A percentile compares a stretch with the other conserved stretches of the same genome.
Evolutionary conservation across 35 echinoderm and acorn worm genomes (phyloP).

Genomic region (Lytechinus pictus): DNA sequence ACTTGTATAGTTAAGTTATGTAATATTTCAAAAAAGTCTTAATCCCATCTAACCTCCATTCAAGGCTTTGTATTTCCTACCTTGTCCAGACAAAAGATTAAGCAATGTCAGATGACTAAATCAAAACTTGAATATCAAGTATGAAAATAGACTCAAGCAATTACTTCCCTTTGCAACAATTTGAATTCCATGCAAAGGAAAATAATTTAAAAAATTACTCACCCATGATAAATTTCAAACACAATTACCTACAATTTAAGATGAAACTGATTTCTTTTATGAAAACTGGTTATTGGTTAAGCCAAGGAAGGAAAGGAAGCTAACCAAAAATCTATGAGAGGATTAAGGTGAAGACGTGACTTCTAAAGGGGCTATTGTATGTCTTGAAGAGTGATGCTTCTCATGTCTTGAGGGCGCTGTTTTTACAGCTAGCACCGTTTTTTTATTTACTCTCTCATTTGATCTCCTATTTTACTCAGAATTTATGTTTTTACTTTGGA

Average conservation of each 20-base stretch:
- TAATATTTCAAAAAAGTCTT: no score
- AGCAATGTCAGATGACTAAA: neutral
- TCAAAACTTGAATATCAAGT: no score
- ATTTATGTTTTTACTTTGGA: no score
- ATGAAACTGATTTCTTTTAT: neutral
- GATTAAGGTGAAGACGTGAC: neutral
- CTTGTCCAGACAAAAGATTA: neutral
- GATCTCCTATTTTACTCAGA: no score
- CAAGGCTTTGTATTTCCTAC: neutral
- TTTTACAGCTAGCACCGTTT: no score
- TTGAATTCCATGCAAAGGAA: no score
- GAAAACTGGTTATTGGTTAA: neutral
- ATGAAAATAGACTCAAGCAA: no score
- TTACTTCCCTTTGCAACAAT: no score
- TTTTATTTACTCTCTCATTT: no score
- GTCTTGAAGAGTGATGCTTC: neutral
- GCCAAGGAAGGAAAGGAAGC: neutral
- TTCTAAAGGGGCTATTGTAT: neutral
- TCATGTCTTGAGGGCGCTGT: no score
- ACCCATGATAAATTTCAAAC: neutral
- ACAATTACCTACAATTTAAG: neutral
- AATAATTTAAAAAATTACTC: neutral
- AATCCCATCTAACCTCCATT: neutral
- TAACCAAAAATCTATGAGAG: neutral
- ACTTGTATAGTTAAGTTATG: no score